phyloP scores from a whole-genome alignment of 2,113 vertebrate genomes.

The Peromyscus polionotus region DNA sequence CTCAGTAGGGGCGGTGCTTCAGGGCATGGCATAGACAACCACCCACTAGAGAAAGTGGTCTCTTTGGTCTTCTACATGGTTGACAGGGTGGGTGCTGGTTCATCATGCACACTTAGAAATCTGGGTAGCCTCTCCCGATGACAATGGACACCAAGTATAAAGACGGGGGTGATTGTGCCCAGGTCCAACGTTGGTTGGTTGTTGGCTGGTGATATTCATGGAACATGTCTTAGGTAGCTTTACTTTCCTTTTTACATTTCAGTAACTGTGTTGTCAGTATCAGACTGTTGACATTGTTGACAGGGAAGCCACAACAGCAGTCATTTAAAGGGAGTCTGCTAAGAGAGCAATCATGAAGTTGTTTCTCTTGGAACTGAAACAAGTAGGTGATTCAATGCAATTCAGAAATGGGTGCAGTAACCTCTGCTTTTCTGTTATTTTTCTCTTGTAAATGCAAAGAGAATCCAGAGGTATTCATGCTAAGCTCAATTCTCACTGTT shows the following conservation, averaged over 20 bases:
- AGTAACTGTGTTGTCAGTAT: not conserved
- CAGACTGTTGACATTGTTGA: slow-evolving; percentile 15
- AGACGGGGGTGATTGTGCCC: not conserved
- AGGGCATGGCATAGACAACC: no score
- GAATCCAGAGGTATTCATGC: slow-evolving; percentile 10
- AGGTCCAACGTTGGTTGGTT: not conserved
- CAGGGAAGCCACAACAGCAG: not conserved
- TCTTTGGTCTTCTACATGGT: not conserved
- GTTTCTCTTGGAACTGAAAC: not conserved
- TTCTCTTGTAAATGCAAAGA: not conserved
- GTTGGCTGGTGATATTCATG: not conserved
- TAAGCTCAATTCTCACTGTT: not conserved
- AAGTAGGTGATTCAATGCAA: not conserved
- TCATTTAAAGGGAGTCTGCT: not conserved
- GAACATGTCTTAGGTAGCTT: not conserved
- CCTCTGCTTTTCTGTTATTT: not conserved
- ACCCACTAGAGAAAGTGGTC: not conserved
- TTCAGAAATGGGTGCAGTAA: not conserved
- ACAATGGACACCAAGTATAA: not conserved
- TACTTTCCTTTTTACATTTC: slow-evolving; percentile 8
- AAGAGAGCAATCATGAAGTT: slow-evolving; percentile 6
- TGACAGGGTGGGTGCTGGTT: not conserved
- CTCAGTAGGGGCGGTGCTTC: no score
- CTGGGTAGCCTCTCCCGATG: not conserved
- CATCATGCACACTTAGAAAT: not conserved